A percentile compares a stretch with the other conserved stretches of the same genome.
These are phyloP conservation scores for Cryptotis parvus DNA, from an alignment of 2,113 vertebrate genomes.

Conservation along the genomic window DNA sequence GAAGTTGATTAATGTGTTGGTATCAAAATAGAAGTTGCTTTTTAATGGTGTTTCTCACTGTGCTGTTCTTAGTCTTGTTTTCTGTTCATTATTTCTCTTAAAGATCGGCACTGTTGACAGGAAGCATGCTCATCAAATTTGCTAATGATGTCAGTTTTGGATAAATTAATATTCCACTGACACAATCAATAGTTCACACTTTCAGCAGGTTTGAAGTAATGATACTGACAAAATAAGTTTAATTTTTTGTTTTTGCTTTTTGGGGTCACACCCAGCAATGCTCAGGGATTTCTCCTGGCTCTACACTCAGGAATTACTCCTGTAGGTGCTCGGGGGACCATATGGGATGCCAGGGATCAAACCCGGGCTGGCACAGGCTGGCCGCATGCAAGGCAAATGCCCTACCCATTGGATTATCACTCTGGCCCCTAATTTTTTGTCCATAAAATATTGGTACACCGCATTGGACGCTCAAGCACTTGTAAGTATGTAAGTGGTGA, in stretches of 20 bases:
- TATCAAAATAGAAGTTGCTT: not conserved
- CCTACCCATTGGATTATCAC: no score
- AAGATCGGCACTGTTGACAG: not conserved
- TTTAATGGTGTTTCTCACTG: constrained; percentile 4
- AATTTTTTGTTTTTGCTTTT: no score
- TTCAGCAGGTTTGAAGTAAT: not conserved
- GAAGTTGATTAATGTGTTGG: constrained; percentile 49
- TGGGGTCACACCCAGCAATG: no score
- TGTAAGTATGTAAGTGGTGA: not conserved
- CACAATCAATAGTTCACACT: constrained; percentile 18
- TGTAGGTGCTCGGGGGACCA: no score
- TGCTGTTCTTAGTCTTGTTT: not conserved
- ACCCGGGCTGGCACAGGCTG: no score
- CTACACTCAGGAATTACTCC: no score
- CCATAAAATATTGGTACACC: not conserved
- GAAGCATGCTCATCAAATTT: constrained; percentile 49
- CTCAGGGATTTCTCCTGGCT: no score
- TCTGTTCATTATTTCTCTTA: constrained; percentile 32
- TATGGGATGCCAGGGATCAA: no score
- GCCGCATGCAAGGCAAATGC: no score
- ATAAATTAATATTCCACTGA: not conserved
- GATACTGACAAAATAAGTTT: not conserved
- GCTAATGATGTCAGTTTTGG: constrained; percentile 43
- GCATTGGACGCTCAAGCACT: no score
- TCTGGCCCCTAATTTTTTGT: no score